Base-by-base conservation (phyloP, 2,797 vertebrate genomes). In the Parotocinclus haroldoi region DNA sequence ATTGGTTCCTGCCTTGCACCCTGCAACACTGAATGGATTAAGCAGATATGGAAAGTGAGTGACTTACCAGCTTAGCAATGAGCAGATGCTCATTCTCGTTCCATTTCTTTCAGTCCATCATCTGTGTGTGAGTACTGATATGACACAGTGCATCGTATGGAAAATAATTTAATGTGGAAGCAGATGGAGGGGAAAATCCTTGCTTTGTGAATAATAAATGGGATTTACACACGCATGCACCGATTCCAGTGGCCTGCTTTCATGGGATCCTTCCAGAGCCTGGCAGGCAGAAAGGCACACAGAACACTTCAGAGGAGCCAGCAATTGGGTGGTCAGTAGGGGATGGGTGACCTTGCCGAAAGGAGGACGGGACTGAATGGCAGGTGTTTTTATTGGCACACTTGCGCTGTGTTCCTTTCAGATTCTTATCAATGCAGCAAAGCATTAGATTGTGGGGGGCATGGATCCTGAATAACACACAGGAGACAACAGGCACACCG, bases 371-470 rank as follows among this genome's bases (percentile, higher is more conserved):
- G 75, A 42, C 45, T 72, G 63, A 72, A 66, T 66, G 69, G 51
- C 45, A 54, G 62, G 75, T 66, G 78, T 79, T 75, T 77, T 65
- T 59, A 80, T 79, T 73, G 73, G 76, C 76, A 81, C 76, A 69
- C 66, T 69, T 81, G 72, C 79, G 49, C 81, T 75, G 78, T 58
- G 78, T 78, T 74, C 80, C 27, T 86, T 87, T 86, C 87, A 88
- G 82, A 71, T 81, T 75, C 82, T 83, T 88, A 88, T 88, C 85
- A 83, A 81, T 85, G 81, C 76, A 72, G 79, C 77, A 77, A 79
- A 81, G 79, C 79, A 79, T 68, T 78, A 71, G 76, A 77, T 81
- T 56, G 76, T 71, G 69, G 75, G 67, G 66, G 5, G 61, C 53
- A 60, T 9, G 36, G 70, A 76, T 78, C 68, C 52, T 72, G 63